These are phyloP conservation scores for Acipenser transmontanus DNA, from an alignment of 2,797 vertebrate species.

Conservation along the genomic window DNA sequence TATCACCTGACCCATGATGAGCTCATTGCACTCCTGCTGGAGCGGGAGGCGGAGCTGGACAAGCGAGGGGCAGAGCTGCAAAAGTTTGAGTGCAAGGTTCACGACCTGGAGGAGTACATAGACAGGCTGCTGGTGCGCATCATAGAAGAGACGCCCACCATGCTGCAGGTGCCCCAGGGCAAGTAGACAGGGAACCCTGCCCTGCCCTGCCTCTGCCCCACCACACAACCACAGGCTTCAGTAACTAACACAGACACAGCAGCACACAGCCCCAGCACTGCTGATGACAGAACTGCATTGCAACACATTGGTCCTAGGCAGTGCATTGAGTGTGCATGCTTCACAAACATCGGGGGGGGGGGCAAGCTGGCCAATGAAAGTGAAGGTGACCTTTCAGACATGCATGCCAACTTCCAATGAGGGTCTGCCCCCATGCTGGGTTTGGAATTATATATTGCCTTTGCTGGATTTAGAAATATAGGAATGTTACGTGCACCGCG, in stretches of 20 bases:
- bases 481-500: no score
- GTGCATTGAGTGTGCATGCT: no score
- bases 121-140: slow-evolving; percentile 93
- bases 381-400: no score
- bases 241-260: neutral
- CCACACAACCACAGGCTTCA: slow-evolving; percentile 17
- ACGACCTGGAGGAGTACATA: slow-evolving; percentile 92
- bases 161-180: slow-evolving; percentile 80
- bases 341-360: no score
- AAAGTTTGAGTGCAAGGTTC: slow-evolving; percentile 76
- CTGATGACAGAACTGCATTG: slow-evolving; percentile 35
- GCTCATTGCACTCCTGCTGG: slow-evolving; percentile 80
- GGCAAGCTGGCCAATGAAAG: no score
- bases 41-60: slow-evolving; percentile 77
- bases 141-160: slow-evolving; percentile 91
- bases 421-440: no score
- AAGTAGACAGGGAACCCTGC: slow-evolving; percentile 38
- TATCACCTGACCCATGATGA: slow-evolving; percentile 92
- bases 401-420: no score
- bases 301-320: slow-evolving; percentile 23
- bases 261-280: neutral
- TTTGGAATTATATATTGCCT: no score
- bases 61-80: slow-evolving; percentile 81
- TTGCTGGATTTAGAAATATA: no score
- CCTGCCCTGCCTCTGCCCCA: slow-evolving; percentile 29